phyloP scores from a whole-genome alignment of 1,140 invertebrate genomes.

The Solenopsis fugax region DNA sequence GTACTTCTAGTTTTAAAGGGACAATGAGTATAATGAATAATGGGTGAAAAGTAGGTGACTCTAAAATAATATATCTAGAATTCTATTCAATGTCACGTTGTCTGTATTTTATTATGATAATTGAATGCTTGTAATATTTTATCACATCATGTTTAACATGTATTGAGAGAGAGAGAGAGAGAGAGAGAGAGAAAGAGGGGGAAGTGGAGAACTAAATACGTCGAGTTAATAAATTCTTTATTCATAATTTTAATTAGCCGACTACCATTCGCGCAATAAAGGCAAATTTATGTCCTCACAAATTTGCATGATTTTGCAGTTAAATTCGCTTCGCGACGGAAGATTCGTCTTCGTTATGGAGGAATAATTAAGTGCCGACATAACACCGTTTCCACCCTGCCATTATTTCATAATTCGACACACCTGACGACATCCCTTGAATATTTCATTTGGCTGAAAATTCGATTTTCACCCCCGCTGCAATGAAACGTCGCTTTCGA shows the following conservation, averaged over 20 bases:
- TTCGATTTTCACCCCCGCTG: background rate
- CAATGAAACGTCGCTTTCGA: background rate
- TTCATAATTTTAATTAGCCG: background rate
- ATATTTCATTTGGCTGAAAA: slow-evolving; percentile 23
- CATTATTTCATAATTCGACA: background rate
- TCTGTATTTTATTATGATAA: background rate
- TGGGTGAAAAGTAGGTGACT: background rate
- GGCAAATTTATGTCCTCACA: background rate
- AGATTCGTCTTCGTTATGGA: background rate
- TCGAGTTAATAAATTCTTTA: background rate
- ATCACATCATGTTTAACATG: background rate
- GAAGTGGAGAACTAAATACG: background rate
- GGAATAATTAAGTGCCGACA: background rate
- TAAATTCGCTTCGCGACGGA: slow-evolving; percentile 5
- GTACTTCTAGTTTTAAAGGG: background rate
- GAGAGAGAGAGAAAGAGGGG: too few relatives aligned
- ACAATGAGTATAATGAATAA: background rate
- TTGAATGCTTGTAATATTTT: slow-evolving; percentile 1
- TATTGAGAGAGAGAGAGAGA: too few relatives aligned
- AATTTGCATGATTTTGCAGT: background rate
- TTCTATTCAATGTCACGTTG: background rate
- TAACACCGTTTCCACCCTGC: background rate
- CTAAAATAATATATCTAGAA: background rate
- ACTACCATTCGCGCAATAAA: background rate
- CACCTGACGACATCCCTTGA: background rate